These are phyloP conservation scores for Gambusia affinis DNA, from an alignment of 2,113 vertebrate species.

Conservation along the genomic window DNA sequence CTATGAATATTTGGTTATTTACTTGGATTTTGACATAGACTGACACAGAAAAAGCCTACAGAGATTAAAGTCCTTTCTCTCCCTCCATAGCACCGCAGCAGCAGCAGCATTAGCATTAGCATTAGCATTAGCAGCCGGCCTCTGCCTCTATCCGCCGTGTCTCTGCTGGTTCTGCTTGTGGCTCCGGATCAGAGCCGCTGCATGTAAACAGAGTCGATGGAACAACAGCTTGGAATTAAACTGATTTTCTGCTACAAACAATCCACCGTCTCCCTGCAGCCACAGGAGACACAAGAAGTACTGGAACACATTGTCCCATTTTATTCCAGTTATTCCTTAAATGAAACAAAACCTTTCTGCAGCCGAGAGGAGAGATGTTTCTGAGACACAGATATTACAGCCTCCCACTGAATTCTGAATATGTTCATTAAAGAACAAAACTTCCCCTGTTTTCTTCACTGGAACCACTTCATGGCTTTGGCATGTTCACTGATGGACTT, in stretches of 20 bases:
- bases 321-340: neutral
- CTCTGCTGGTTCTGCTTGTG: constrained; percentile 25
- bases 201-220: constrained; percentile 59
- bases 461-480: constrained; percentile 30
- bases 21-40: too few species aligned
- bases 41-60: too few species aligned
- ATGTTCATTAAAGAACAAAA: constrained; percentile 47
- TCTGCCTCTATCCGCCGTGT: neutral
- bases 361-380: neutral
- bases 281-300: neutral
- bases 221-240: constrained; percentile 56
- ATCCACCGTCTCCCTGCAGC: constrained; percentile 2
- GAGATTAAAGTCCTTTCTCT: too few species aligned
- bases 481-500: constrained; percentile 11
- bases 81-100: too few species aligned
- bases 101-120: too few species aligned
- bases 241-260: constrained; percentile 19
- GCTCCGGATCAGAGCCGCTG: constrained; percentile 60
- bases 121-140: too few species aligned
- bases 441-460: constrained; percentile 24
- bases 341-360: neutral
- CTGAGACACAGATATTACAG: constrained; percentile 15
- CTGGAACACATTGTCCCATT: neutral
- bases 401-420: constrained; percentile 2
- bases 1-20: too few species aligned